These are phyloP conservation scores for Lottia gigantea DNA, from an alignment of 2,888 invertebrate species.

Conservation along the genomic window DNA sequence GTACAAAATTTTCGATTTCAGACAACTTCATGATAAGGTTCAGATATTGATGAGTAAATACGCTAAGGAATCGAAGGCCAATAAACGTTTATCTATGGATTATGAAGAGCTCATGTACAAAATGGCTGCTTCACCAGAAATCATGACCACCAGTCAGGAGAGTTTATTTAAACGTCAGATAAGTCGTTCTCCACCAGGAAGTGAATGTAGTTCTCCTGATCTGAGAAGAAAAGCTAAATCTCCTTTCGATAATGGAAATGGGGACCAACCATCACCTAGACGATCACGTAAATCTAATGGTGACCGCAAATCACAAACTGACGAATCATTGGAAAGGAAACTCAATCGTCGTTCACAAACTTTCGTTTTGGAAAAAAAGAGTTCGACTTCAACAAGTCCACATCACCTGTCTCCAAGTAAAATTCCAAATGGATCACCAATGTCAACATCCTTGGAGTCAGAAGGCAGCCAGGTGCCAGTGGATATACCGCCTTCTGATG, in stretches of 20 bases:
- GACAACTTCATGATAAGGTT: slow-evolving; percentile 78
- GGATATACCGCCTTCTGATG: not conserved
- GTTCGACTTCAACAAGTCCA: slow-evolving; percentile 6
- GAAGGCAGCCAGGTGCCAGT: not conserved
- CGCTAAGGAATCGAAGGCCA: slow-evolving; percentile 82
- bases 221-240: slow-evolving; percentile 36
- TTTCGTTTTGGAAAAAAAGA: slow-evolving; percentile 40
- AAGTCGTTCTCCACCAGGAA: slow-evolving; percentile 46
- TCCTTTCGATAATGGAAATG: slow-evolving; percentile 34
- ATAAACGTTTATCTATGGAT: slow-evolving; percentile 81
- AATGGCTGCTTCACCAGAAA: slow-evolving; percentile 68
- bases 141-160: slow-evolving; percentile 44
- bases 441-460: slow-evolving; percentile 1
- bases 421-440: not conserved
- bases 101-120: slow-evolving; percentile 92
- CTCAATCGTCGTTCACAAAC: slow-evolving; percentile 56
- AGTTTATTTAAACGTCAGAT: slow-evolving; percentile 43
- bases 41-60: slow-evolving; percentile 75
- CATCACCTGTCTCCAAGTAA: not conserved
- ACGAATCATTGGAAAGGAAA: slow-evolving; percentile 42
- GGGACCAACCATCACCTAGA: slow-evolving; percentile 35
- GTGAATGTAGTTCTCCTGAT: slow-evolving; percentile 41
- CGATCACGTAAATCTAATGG: slow-evolving; percentile 37
- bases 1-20: slow-evolving; percentile 58
- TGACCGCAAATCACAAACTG: slow-evolving; percentile 28